phyloP scores from a whole-genome alignment of 2,113 vertebrate species.

The Passer domesticus region DNA sequence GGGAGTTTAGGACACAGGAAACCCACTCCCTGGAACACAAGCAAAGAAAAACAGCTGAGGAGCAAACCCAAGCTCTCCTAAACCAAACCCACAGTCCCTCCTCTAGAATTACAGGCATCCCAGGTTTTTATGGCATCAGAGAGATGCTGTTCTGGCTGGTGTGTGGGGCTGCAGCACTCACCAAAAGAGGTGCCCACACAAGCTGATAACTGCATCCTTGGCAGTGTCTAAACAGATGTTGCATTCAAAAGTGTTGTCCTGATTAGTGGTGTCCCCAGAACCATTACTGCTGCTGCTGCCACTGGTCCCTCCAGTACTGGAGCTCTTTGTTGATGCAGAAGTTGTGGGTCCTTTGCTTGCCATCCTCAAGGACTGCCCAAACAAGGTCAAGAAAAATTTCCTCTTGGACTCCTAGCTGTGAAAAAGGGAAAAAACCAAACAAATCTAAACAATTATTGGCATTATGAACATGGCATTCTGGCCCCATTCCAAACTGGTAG shows the following conservation, averaged over 20 bases:
- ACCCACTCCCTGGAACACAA: neutral
- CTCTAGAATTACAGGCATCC: neutral
- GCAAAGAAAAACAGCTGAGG: neutral
- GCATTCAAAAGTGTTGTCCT: constrained; percentile 97
- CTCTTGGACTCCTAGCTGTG: constrained; percentile 38
- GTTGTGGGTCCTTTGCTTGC: constrained; percentile 83
- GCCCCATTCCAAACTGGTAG: neutral
- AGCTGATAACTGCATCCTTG: constrained; percentile 97
- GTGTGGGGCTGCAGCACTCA: constrained; percentile 51
- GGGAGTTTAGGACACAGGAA: neutral
- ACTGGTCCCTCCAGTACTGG: constrained; percentile 79
- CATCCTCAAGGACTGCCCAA: constrained; percentile 73
- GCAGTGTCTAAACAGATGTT: constrained; percentile 98
- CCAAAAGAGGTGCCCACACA: constrained; percentile 98
- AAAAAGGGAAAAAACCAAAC: neutral
- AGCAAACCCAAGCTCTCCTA: neutral
- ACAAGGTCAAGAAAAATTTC: neutral
- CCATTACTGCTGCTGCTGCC: constrained; percentile 77
- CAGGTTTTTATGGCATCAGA: neutral
- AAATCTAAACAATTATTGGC: neutral
- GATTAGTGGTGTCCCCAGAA: constrained; percentile 79
- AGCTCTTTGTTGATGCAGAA: constrained; percentile 79
- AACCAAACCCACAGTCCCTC: neutral
- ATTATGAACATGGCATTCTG: neutral
- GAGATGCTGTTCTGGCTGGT: neutral